phyloP scores from a whole-genome alignment of 2,113 vertebrate genomes.

The Sprattus sprattus region DNA sequence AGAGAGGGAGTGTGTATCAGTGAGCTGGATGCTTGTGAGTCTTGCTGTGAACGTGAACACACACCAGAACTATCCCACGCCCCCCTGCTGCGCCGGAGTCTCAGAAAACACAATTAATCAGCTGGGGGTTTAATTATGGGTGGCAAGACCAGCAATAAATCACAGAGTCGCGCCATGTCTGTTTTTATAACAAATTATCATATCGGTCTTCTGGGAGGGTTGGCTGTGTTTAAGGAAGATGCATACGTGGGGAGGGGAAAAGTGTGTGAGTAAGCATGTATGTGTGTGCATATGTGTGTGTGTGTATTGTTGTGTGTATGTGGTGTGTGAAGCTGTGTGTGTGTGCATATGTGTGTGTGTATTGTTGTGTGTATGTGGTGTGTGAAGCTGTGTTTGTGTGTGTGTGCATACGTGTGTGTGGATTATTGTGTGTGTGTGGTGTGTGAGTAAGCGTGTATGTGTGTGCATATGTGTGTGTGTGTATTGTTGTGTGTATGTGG shows the following conservation, averaged over 20 bases:
- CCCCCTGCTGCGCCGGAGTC: slow-evolving; percentile 34
- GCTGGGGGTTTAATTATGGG: slow-evolving; percentile 51
- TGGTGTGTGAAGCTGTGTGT: not conserved
- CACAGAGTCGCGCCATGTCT: slow-evolving; percentile 32
- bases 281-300: not conserved
- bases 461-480: not conserved
- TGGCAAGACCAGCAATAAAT: slow-evolving; percentile 52
- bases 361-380: not conserved
- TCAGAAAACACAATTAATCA: slow-evolving; percentile 52
- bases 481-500: not conserved
- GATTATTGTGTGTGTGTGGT: not conserved
- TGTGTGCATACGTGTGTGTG: not conserved
- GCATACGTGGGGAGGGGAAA: not conserved
- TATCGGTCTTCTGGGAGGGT: slow-evolving; percentile 30
- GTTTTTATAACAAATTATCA: slow-evolving; percentile 51
- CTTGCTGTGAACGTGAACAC: not conserved
- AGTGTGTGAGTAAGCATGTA: not conserved
- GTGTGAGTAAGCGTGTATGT: not conserved
- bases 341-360: not conserved
- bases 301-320: not conserved
- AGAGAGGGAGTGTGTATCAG: slow-evolving; percentile 46
- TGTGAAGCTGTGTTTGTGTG: not conserved
- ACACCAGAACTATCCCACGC: slow-evolving; percentile 31
- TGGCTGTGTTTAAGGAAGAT: not conserved
- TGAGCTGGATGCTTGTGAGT: not conserved